Base-by-base conservation (phyloP, 2,888 invertebrate species). In the Priocnemis perturbator region DNA sequence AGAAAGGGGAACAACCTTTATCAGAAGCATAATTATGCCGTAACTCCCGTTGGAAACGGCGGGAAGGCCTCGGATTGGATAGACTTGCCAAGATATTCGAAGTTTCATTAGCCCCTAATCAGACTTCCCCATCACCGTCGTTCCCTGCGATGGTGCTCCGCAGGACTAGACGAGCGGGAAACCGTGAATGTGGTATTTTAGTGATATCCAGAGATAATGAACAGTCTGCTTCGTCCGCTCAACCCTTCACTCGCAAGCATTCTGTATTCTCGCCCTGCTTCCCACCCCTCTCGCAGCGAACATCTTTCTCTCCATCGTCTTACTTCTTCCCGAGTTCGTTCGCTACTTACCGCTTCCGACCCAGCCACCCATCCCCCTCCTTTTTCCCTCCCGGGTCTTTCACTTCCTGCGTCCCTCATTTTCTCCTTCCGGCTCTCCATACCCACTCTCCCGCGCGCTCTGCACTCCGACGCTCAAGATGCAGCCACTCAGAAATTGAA, bases 91-190 rank as follows among this genome's bases (percentile, higher is more conserved):
- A 79, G 76, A 80, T 82, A 81, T 69, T 81, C 79, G 65, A 81
- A 83, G 80, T 82, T 82, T 79, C 81, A 83, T 85, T 83, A 82
- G 75, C 73, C 73, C 69, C 78, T 83, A 83, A 84, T 82, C 81
- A 78, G 63, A 52, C 68, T 60, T 48, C 63, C 66, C 56, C 67
- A 66, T 45, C 60, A 60, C 52, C 59, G 23, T 47, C 11, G 52
- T 26, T 52, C 45, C 30, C 48, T 5, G 20, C 17, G 17, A 14
- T 9, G 59, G 45, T 64, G 19, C 37, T 37, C 48, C 15, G n/a
- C 30, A 5, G 53, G 37, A 17, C n/a, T 44, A 52, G 26, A 9
- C 56, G 19, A 21, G 55, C 11, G 60, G 47, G 63, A 21, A 63
- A 63, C 58, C 65, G 63, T 73, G 71, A 74, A 76, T 74, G 74